Evolutionary conservation across 2,113 vertebrate genomes (phyloP), one percentile per base, ranked within the genome.

Genomic region (Ictidomys tridecemlineatus): DNA sequence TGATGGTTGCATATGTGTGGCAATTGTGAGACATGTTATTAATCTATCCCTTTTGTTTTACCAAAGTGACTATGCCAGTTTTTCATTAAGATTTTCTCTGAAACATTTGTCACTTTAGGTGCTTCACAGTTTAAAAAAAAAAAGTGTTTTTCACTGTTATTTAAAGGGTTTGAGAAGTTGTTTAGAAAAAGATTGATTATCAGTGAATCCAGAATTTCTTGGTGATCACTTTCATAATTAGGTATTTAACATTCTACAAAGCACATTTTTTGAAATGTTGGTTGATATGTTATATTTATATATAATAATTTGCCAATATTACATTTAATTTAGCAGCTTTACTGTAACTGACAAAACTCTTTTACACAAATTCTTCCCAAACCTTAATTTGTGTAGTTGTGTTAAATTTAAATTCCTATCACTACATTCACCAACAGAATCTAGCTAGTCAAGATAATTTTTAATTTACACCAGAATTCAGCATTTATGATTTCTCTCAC

Each of bases 21-120:
- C 8, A 80, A 74, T 63, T 34, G 51, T 74, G 39, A 3, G 9
- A 51, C 26, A 53, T 70, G 12, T 32, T 90, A 85, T 24, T 58
- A 63, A 70, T 69, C 8, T 11, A 80, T 48, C 6, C 13, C 12
- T 86, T 70, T 82, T 48, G 45, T 16, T 17, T 83, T 58, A 61
- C 26, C 42, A 74, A 11, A 67, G 20, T 92, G 8, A 51, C 10
- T 65, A 91, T 61, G 32, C 45, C 13, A 88, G 11, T 85, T 95
- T 97, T 89, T 92, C 32, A 93, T 30, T 42, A 87, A 93, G 48
- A 88, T 51, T 70, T 89, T 89, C 48, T 69, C 39, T 84, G 34
- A 91, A 79, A 76, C 4, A 80, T 4, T 48, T 56, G n/a, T 65
- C 22, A 93, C 3, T 56, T 28, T 77, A 90, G 42, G 67, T 51